phyloP scores from a whole-genome alignment of 2,797 vertebrate genomes.

The Eurystomus glaucurus region DNA sequence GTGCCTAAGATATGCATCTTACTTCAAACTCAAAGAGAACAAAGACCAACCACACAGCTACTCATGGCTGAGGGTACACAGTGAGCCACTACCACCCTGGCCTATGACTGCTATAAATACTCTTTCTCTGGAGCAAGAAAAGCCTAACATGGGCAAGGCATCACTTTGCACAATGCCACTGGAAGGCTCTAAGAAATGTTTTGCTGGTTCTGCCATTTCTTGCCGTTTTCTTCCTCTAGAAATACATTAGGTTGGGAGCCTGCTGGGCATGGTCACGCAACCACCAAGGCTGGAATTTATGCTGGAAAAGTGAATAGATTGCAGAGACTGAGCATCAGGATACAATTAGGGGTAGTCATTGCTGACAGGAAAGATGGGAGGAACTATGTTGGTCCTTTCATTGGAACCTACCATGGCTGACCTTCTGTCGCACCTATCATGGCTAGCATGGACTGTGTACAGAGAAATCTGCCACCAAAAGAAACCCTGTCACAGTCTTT shows the following conservation, averaged over 20 bases:
- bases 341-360: background rate
- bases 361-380: background rate
- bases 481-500: background rate
- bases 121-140: background rate
- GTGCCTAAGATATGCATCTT: rapidly evolving
- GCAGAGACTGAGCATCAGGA: background rate
- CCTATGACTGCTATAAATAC: background rate
- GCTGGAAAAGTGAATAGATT: background rate
- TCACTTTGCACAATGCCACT: background rate
- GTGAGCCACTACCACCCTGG: background rate
- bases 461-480: background rate
- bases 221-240: background rate
- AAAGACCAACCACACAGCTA: background rate
- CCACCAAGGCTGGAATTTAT: background rate
- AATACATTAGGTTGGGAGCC: background rate
- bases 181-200: background rate
- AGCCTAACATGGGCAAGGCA: rapidly evolving
- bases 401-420: background rate
- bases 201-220: background rate
- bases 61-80: background rate
- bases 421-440: background rate
- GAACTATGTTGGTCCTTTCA: background rate
- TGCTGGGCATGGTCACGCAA: background rate
- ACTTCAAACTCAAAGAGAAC: background rate
- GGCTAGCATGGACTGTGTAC: background rate